These are phyloP conservation scores for Onchidella celtica DNA, from an alignment of 2,888 invertebrate species.

Conservation along the genomic window DNA sequence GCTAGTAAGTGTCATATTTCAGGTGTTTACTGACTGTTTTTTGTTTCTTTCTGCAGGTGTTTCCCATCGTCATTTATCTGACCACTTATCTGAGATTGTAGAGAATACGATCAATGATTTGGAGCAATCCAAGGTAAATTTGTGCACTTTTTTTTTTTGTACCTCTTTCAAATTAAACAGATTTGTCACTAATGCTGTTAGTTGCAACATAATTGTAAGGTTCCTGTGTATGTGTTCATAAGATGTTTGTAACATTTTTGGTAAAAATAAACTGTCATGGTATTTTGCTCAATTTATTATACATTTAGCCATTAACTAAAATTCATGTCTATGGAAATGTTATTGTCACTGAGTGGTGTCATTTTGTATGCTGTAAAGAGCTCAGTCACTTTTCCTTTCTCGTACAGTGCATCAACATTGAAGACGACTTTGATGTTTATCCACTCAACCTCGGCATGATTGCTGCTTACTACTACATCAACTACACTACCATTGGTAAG, in stretches of 20 bases:
- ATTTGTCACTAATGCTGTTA: no score
- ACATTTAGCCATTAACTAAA: background rate
- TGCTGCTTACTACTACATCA: constrained; percentile 99
- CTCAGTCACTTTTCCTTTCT: no score
- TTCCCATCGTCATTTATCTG: constrained; percentile 97
- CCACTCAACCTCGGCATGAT: constrained; percentile 99
- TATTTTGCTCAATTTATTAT: background rate
- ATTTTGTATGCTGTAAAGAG: no score
- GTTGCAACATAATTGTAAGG: background rate
- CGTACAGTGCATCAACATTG: constrained; percentile 92
- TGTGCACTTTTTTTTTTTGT: background rate
- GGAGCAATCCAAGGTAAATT: constrained; percentile 92
- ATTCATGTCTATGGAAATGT: no score
- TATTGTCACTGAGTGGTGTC: no score
- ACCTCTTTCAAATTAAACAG: background rate
- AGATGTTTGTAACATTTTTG: background rate
- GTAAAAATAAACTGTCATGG: background rate
- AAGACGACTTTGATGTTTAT: constrained; percentile 98
- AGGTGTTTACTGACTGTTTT: no score
- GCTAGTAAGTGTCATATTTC: no score
- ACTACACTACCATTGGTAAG: constrained; percentile 97
- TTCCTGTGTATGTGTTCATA: background rate
- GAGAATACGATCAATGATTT: constrained; percentile 96
- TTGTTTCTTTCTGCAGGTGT: no score
- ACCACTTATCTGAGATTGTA: constrained; percentile 98